Evolutionary conservation across 2,888 invertebrate genomes (phyloP).

Genomic region (Brachynemurus nebulosus): DNA sequence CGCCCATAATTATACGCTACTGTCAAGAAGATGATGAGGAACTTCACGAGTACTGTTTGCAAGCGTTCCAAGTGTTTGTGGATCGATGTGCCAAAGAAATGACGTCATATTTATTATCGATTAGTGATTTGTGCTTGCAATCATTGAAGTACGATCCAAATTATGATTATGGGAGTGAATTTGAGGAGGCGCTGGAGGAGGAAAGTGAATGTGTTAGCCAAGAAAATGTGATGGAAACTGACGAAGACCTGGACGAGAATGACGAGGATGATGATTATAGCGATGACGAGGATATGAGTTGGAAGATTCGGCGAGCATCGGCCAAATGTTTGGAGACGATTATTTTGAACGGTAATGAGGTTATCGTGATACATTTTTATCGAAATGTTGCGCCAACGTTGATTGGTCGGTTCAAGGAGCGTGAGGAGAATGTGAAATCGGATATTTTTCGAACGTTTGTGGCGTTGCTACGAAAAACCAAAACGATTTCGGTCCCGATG

Average conservation of each 20-base stretch:
- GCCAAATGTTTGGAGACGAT: slow-evolving; percentile 96
- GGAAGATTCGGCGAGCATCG: slow-evolving; percentile 93
- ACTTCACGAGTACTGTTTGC: slow-evolving; percentile 85
- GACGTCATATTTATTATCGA: slow-evolving; percentile 72
- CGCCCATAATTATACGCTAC: slow-evolving; percentile 72
- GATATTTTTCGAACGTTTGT: slow-evolving; percentile 96
- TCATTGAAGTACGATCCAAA: slow-evolving; percentile 97
- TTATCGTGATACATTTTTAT: slow-evolving; percentile 81
- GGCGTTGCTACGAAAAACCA: slow-evolving; percentile 79
- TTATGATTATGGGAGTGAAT: slow-evolving; percentile 94
- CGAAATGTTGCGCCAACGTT: slow-evolving; percentile 78
- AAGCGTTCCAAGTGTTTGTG: slow-evolving; percentile 94
- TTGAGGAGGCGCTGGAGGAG: slow-evolving; percentile 49
- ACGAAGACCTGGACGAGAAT: slow-evolving; percentile 51
- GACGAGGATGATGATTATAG: slow-evolving; percentile 91
- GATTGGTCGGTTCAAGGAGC: slow-evolving; percentile 87
- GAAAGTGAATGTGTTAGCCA: slow-evolving; percentile 26
- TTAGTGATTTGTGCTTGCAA: slow-evolving; percentile 71
- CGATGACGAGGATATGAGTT: slow-evolving; percentile 99
- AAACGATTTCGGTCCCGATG: slow-evolving; percentile 44
- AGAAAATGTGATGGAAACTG: slow-evolving; percentile 53
- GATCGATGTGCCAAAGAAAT: slow-evolving; percentile 95
- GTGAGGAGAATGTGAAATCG: slow-evolving; percentile 98
- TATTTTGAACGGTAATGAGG: slow-evolving; percentile 82
- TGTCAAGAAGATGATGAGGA: slow-evolving; percentile 88